A percentile compares a stretch with the other conserved stretches of the same genome.
These are phyloP conservation scores for Temnothorax longispinosus DNA, from an alignment of 1,140 invertebrate genomes.

Conservation along the genomic window DNA sequence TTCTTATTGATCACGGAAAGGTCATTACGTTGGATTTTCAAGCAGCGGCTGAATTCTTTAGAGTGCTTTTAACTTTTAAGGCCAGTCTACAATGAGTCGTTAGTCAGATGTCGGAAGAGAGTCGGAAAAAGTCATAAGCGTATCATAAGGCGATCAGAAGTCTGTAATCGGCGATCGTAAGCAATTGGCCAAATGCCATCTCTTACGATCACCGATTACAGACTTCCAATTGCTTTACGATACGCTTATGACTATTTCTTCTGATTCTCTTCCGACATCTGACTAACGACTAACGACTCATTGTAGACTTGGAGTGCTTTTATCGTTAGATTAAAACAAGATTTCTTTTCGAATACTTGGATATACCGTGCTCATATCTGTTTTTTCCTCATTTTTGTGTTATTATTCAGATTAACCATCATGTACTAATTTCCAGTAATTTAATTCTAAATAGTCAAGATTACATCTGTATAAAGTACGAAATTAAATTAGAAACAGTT, in stretches of 20 bases:
- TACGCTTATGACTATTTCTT: too few relatives aligned
- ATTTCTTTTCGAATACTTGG: background rate
- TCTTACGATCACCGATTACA: too few relatives aligned
- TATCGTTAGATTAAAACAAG: background rate
- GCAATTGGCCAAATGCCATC: too few relatives aligned
- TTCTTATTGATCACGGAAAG: background rate
- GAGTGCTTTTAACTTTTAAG: background rate
- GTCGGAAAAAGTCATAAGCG: too few relatives aligned
- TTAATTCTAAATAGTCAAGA: background rate
- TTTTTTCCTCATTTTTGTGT: background rate
- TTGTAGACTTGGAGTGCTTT: background rate
- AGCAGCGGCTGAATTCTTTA: background rate
- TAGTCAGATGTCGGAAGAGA: too few relatives aligned
- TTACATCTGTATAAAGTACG: background rate
- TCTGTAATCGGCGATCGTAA: too few relatives aligned
- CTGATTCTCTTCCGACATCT: too few relatives aligned
- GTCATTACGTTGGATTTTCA: constrained; percentile 32
- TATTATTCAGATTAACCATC: background rate
- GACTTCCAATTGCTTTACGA: too few relatives aligned
- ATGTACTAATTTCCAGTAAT: constrained; percentile 14
- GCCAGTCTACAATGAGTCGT: too few relatives aligned
- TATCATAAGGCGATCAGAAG: too few relatives aligned
- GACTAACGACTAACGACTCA: too few relatives aligned
- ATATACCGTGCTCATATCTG: background rate
- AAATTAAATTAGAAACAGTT: background rate